Percentiles rank a stretch among this genome's conserved stretches.
Conservation (phyloP, 2,797 vertebrate genomes). For the Pelodytes ibericus region DNA sequence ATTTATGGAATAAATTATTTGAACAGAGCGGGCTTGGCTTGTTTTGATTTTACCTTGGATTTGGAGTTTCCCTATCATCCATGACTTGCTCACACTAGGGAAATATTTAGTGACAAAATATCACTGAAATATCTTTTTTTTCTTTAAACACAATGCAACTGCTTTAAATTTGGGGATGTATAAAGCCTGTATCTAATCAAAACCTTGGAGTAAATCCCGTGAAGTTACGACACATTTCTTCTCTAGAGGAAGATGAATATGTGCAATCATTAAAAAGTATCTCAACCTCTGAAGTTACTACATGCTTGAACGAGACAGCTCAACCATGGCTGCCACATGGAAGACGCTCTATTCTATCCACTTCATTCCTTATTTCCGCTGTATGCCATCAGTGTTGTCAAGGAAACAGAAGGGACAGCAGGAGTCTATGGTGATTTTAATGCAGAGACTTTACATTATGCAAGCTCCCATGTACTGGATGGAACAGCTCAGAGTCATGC, state of each 20-base stretch:
- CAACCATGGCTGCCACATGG: constrained; percentile 19
- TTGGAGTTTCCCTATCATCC: too few relatives aligned
- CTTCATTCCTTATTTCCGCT: constrained; percentile 23
- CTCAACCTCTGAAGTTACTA: not conserved
- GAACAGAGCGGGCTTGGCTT: too few relatives aligned
- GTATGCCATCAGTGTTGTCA: constrained; percentile 29
- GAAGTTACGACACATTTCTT: not conserved
- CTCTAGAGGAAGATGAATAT: not conserved
- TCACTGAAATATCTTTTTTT: not conserved
- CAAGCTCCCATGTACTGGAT: constrained; percentile 5
- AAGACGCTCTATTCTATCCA: constrained; percentile 25
- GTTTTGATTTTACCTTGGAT: too few relatives aligned
- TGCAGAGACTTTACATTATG: constrained; percentile 8
- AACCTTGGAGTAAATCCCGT: too few relatives aligned
- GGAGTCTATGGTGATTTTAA: constrained; percentile 1
- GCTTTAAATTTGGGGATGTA: not conserved
- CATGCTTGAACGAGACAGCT: constrained; percentile 8
- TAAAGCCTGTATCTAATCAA: not conserved
- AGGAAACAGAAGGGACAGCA: constrained; percentile 29
- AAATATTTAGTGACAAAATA: not conserved
- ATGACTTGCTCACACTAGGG: too few relatives aligned
- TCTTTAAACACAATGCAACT: not conserved
- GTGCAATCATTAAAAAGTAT: not conserved
- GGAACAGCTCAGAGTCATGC: not conserved
- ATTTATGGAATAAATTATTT: too few relatives aligned